These are phyloP conservation scores for Drosophila virilis DNA, from an alignment of 1,140 invertebrate species.

Conservation along the genomic window DNA sequence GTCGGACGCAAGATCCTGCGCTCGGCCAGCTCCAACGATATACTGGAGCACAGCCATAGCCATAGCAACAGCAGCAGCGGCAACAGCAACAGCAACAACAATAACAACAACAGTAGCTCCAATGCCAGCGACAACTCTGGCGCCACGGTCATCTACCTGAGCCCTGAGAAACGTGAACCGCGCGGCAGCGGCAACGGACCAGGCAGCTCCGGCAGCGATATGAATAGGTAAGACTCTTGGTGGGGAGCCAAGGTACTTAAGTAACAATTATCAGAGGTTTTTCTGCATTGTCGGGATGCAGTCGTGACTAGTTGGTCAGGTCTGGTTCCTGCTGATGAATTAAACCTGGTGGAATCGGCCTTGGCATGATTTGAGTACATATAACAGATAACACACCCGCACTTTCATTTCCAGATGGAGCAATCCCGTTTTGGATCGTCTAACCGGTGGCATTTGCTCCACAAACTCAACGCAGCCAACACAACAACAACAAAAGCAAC, in stretches of 20 bases:
- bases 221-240: constrained; percentile 65
- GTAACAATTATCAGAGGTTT: too few species aligned
- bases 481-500: constrained; percentile 39
- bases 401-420: constrained; percentile 76
- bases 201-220: constrained; percentile 57
- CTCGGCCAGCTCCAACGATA: constrained; percentile 81
- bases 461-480: constrained; percentile 64
- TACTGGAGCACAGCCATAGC: constrained; percentile 66
- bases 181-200: constrained; percentile 29
- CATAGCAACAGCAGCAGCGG: constrained; percentile 84
- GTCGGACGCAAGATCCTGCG: constrained; percentile 88
- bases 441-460: constrained; percentile 89
- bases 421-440: constrained; percentile 93
- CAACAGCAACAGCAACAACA: constrained; percentile 85
- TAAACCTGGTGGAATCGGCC: background rate
- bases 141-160: constrained; percentile 87
- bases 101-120: constrained; percentile 68
- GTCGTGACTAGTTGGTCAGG: too few species aligned
- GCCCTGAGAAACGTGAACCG: constrained; percentile 85
- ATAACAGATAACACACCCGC: too few species aligned
- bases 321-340: too few species aligned
- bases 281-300: too few species aligned
- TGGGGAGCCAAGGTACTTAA: too few species aligned
- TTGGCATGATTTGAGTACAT: background rate
- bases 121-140: constrained; percentile 87